phyloP scores from a whole-genome alignment of 2,888 invertebrate species.

The Metellina segmentata region DNA sequence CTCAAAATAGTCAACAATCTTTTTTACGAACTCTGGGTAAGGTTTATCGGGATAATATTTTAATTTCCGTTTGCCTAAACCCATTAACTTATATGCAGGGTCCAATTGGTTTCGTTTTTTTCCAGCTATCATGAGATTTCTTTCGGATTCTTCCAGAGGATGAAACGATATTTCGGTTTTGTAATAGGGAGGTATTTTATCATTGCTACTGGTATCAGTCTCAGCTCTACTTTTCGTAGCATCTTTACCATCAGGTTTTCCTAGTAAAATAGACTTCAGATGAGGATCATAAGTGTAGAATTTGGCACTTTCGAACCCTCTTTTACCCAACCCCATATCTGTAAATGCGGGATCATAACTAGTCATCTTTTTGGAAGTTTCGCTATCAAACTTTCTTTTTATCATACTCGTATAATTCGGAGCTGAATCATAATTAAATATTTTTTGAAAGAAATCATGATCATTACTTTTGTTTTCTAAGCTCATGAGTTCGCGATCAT shows the following conservation, averaged over 20 bases:
- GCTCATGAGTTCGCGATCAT: constrained; percentile 19
- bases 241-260: constrained; percentile 17
- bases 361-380: not conserved
- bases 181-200: not conserved
- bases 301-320: constrained; percentile 7
- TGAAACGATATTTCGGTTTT: not conserved
- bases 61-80: constrained; percentile 8
- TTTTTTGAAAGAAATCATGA: constrained; percentile 31
- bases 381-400: not conserved
- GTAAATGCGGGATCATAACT: constrained; percentile 40
- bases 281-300: constrained; percentile 51
- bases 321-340: constrained; percentile 57
- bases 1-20: not conserved
- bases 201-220: not conserved
- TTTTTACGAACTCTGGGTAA: not conserved
- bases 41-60: not conserved
- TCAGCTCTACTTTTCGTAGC: constrained; percentile 37
- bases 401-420: constrained; percentile 43
- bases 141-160: too few relatives aligned
- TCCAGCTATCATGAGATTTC: not conserved
- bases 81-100: constrained; percentile 32
- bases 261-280: constrained; percentile 51
- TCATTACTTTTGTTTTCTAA: constrained; percentile 41
- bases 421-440: constrained; percentile 50
- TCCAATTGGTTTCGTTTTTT: constrained; percentile 9